Evolutionary conservation across 2,797 vertebrate genomes (phyloP), one percentile per base, ranked within the genome.

Genomic region (Vespertilio murinus): DNA sequence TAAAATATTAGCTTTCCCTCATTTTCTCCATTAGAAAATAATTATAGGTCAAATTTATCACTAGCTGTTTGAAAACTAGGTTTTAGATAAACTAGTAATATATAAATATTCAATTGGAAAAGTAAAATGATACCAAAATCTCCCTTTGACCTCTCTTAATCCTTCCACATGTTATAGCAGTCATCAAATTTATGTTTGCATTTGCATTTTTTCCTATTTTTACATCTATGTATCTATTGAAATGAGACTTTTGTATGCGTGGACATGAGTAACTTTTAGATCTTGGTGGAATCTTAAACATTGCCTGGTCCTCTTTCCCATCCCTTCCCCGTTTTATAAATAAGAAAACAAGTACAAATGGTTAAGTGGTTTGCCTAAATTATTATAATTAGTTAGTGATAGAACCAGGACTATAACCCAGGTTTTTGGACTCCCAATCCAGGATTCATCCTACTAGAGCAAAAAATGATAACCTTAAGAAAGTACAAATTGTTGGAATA

Each of bases 401-500:
- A 90, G 42, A 88, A 83, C 45, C 61, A 92, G 64, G 33, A 82
- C 45, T 77, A 7, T 18, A 93, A 56, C 52, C 52, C 33, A 81
- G 42, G 45, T 74, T 38, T 84, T 83, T 71, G 71, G 61, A 91
- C 45, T 79, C 40, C 20, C 65, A 85, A 47, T 12, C 54, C 77
- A 52, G 16, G 94, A 75, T 92, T 93, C 67, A 79, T 91, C 77
- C 75, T 90, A 30, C 54, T 94, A 61, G 85, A 95, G 45, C n/a
- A 93, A 87, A 80, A 93, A 89, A 80, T 82, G 17, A 67, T 92
- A 79, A 47, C 88, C 83, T 96, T 77, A 84, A 87, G 56, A 96
- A 95, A 96, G 95, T 95, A 80, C 52, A 88, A 65, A 94, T 92
- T 93, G 28, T 96, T 94, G 74, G 94, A 95, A 86, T 73, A 93